Evolutionary conservation across 2,113 vertebrate species (phyloP), one percentile per base, ranked within the genome.

Genomic region (Trichechus manatus): DNA sequence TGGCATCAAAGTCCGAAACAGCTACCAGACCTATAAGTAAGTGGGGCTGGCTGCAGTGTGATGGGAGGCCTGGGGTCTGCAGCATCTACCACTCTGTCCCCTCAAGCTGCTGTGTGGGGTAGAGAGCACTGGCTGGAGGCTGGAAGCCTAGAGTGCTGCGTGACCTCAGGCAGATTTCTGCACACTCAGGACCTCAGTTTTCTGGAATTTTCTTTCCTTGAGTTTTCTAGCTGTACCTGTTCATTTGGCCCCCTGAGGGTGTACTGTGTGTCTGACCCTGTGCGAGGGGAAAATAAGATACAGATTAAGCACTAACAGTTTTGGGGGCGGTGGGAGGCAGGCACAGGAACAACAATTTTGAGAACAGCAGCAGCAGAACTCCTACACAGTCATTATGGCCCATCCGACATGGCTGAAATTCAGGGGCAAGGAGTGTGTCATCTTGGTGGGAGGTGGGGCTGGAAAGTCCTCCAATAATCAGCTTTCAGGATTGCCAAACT

Each of bases 1-100:
- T 0, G 99, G 99, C 97, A 99, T 99, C 98, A 99, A 99, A 99
- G 99, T 99, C 97, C 99, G 99, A 95, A 99, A 99, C 98, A 99
- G 99, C 98, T 99, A 99, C 98, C 99, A 99, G 98, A 99, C 99
- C 6, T 99, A 99, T 98, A 99, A 99, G 99, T 99, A 96, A 98
- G 98, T 97, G n/a, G 74, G 70, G 44, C 39, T 1, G 70, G 75
- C 17, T 7, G 47, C 15, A 7, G 72, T 4, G 15, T 33, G 68
- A 39, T 39, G 80, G 47, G 72, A n/a, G 66, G 23, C 14, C 15
- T 11, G 47, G 9, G 94, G 23, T 9, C 56, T 23, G 0, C 4
- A 1, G 33, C 2, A 0, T 13, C 39, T 14, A 2, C 6, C 10
- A 14, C 15, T 6, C n/a, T 4, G 25, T 25, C 47, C n/a, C 56